Evolutionary conservation across 2,113 vertebrate genomes (phyloP).

Genomic region (Gavialis gangeticus): DNA sequence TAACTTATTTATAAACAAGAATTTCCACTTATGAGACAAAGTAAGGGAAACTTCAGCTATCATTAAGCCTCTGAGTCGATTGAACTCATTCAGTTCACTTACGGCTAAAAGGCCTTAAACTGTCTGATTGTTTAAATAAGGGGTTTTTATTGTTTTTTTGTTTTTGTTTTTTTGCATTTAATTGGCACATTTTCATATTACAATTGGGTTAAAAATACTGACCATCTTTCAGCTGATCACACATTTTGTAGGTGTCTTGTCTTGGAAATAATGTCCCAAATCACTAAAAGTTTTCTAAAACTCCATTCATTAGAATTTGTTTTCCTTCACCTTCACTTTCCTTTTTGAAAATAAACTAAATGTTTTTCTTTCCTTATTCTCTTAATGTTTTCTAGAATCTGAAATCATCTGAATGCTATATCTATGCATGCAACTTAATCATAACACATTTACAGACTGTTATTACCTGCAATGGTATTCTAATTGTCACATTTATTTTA

Average conservation of each 20-base stretch:
- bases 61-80: neutral
- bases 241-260: neutral
- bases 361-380: neutral
- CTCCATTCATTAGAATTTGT: neutral
- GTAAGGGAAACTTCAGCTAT: neutral
- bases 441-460: neutral
- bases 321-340: neutral
- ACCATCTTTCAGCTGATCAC: neutral
- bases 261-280: neutral
- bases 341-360: neutral
- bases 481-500: neutral
- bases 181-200: neutral
- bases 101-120: neutral
- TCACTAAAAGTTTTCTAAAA: neutral
- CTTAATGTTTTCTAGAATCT: neutral
- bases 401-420: neutral
- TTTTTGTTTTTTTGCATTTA: neutral
- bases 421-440: neutral
- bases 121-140: neutral
- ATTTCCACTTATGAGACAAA: neutral
- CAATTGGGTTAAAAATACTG: neutral
- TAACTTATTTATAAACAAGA: neutral
- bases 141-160: neutral
- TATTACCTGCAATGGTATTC: neutral
- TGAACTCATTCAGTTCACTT: neutral